These are phyloP conservation scores for Trichonephila clavipes DNA, from an alignment of 1,140 invertebrate genomes.

Conservation along the genomic window DNA sequence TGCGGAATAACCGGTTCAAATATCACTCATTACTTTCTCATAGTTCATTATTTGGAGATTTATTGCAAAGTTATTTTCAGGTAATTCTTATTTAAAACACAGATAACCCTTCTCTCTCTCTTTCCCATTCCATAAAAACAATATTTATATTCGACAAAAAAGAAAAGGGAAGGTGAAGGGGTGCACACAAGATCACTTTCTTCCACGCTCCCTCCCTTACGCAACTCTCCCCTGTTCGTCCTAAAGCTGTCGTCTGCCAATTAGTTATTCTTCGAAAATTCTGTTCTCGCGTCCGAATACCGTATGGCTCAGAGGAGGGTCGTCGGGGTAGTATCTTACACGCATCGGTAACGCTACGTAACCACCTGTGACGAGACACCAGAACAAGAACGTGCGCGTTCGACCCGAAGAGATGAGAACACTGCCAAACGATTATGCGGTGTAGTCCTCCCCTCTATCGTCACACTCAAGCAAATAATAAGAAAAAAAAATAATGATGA, in stretches of 20 bases:
- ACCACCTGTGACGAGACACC: slow-evolving; percentile 43
- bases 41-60: too few species aligned
- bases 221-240: neutral
- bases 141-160: too few species aligned
- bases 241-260: slow-evolving; percentile 54
- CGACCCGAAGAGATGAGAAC: neutral
- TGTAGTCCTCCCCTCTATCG: neutral
- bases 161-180: neutral
- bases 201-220: neutral
- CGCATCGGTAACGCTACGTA: slow-evolving; percentile 42
- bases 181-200: slow-evolving; percentile 15
- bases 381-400: slow-evolving; percentile 2
- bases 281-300: slow-evolving; percentile 20
- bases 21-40: too few species aligned
- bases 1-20: too few species aligned
- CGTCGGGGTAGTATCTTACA: neutral
- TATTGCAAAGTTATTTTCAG: too few species aligned
- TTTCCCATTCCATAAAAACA: too few species aligned
- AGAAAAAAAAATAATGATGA: slow-evolving; percentile 15
- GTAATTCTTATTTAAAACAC: too few species aligned
- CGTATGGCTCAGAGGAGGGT: neutral
- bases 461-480: neutral
- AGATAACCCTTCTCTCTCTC: too few species aligned
- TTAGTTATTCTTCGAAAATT: slow-evolving; percentile 41
- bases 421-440: slow-evolving; percentile 23